phyloP scores from a whole-genome alignment of 2,888 invertebrate genomes.

The Amorpha juglandis region DNA sequence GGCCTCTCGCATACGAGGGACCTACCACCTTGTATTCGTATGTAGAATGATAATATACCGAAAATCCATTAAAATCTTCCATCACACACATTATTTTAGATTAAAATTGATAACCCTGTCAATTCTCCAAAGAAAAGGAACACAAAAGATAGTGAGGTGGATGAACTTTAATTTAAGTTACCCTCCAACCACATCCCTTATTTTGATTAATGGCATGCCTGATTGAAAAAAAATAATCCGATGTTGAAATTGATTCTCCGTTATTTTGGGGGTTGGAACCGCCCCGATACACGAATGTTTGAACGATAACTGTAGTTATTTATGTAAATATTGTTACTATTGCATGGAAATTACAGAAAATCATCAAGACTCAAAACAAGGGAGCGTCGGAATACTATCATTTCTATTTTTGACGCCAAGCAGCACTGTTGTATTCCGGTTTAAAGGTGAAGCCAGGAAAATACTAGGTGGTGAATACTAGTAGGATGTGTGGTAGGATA shows the following conservation, averaged over 20 bases:
- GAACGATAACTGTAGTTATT: background rate
- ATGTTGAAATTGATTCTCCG: slow-evolving; percentile 44
- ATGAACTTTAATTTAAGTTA: slow-evolving; percentile 37
- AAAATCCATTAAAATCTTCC: background rate
- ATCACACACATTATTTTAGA: background rate
- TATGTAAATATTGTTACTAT: background rate
- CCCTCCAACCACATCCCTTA: slow-evolving; percentile 51
- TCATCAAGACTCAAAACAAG: no score
- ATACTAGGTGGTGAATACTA: no score
- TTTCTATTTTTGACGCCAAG: background rate
- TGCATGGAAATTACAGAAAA: background rate
- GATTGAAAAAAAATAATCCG: slow-evolving; percentile 63
- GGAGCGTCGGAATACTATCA: no score
- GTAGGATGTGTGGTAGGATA: no score
- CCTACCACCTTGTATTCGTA: no score
- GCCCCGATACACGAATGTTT: background rate
- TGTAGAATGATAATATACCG: background rate
- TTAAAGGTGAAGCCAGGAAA: no score
- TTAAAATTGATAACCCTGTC: slow-evolving; percentile 14
- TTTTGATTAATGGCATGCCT: slow-evolving; percentile 63
- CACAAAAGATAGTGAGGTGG: slow-evolving; percentile 29
- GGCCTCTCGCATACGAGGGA: no score
- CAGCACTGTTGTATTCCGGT: no score
- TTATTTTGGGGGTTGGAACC: slow-evolving; percentile 22
- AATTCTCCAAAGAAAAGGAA: slow-evolving; percentile 13